Evolutionary conservation across 1,140 invertebrate genomes (phyloP), one percentile per base, ranked within the genome.

Genomic region (Temnothorax longispinosus): DNA sequence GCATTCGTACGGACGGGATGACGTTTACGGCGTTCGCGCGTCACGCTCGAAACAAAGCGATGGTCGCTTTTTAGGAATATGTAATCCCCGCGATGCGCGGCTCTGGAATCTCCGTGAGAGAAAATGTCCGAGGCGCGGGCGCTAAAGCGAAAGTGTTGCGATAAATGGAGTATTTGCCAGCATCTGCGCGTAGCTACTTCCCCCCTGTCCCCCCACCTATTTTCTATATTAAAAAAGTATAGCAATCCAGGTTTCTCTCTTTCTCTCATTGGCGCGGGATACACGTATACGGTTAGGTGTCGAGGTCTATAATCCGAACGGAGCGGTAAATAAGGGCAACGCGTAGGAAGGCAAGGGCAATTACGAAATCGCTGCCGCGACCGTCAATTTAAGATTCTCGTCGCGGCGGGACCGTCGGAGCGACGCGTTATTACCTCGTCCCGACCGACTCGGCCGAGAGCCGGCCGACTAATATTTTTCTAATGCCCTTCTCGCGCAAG

Each of bases 361-460:
- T 85, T 85, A 78, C 75, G 74, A 78, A 65, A 78, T 86, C 76
- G 64, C 64, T 69, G 69, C 60, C 52, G 64, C 76, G 85, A 64
- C 60, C 82, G 76, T 85, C 58, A 85, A 71, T 69, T 69, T 58
- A 27, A 41, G 76, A 86, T 81, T 80, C 85, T 62, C 52, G 32
- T 71, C 85, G 62, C n/a, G 47, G 75, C 50, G 72, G 62, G 56
- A 44, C 38, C 74, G 52, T 41, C 74, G 62, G 75, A 47, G 75
- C 71, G 44, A 85, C 32, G 52, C 32, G 52, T 81, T 86, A 78
- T 78, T 86, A 80, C 64, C 60, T 67, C 82, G 58, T 38, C 84
- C 35, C 75, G 74, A 11, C n/a, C 54, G 50, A n/a, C n/a, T 5
- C 18, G 60, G 11, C 13, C 47, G 44, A 41, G 52, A 67, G 52